Percentiles rank a stretch among this genome's conserved stretches.
These are phyloP conservation scores for Xanthia icteritia DNA, from an alignment of 2,888 invertebrate species.

Conservation along the genomic window DNA sequence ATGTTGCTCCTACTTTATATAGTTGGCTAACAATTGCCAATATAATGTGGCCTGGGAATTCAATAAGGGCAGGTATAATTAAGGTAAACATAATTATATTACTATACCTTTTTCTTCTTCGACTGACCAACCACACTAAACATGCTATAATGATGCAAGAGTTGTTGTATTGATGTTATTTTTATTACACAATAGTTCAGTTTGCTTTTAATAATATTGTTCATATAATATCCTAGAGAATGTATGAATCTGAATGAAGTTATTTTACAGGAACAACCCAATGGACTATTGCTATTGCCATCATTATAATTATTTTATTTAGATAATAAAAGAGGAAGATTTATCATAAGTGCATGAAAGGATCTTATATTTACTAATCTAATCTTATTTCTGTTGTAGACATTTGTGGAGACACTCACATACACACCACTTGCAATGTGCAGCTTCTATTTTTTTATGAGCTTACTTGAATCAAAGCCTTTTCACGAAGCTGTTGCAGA, in stretches of 20 bases:
- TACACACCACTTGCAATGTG: slow-evolving; percentile 94
- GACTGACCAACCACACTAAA: not conserved
- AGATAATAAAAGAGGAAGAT: too few relatives aligned
- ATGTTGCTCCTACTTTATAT: slow-evolving; percentile 95
- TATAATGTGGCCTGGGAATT: slow-evolving; percentile 93
- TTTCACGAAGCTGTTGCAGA: slow-evolving; percentile 92
- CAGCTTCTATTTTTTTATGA: slow-evolving; percentile 94
- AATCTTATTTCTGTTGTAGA: slow-evolving; percentile 85
- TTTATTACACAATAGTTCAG: slow-evolving; percentile 1
- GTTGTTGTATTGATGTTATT: not conserved
- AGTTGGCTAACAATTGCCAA: slow-evolving; percentile 95
- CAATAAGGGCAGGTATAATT: slow-evolving; percentile 92
- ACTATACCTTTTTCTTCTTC: not conserved
- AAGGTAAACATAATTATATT: slow-evolving; percentile 4
- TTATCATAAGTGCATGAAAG: too few relatives aligned
- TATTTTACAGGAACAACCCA: not conserved
- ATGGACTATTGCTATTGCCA: not conserved
- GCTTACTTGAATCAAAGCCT: slow-evolving; percentile 92
- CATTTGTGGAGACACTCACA: slow-evolving; percentile 93
- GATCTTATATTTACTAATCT: too few relatives aligned
- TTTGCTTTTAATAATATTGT: slow-evolving; percentile 8
- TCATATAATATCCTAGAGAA: not conserved
- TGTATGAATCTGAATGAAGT: not conserved
- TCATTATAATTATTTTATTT: not conserved
- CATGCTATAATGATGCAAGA: slow-evolving; percentile 24